Percentiles rank a stretch among this genome's conserved stretches.
phyloP scores from a whole-genome alignment of 1,140 invertebrate species.

The Zophobas atratus region DNA sequence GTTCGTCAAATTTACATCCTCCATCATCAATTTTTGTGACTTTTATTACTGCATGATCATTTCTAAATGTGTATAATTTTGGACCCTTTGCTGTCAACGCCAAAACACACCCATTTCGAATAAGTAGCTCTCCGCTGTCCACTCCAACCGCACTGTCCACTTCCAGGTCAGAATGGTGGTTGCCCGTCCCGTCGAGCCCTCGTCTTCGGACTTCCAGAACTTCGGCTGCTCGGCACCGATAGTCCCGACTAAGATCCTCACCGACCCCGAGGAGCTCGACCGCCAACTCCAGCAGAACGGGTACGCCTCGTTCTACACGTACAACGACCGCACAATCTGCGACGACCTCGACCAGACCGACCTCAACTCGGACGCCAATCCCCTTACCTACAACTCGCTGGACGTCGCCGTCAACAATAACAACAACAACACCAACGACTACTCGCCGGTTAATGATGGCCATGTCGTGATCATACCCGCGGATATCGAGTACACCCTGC shows the following conservation, averaged over 20 bases:
- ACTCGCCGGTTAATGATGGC: slow-evolving; percentile 69
- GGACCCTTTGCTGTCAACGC: too few relatives aligned
- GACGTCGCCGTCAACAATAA: slow-evolving; percentile 59
- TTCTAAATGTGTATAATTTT: too few relatives aligned
- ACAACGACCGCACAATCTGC: slow-evolving; percentile 25
- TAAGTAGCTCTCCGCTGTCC: background rate
- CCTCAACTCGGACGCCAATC: slow-evolving; percentile 28
- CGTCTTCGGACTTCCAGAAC: slow-evolving; percentile 76
- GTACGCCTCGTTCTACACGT: slow-evolving; percentile 66
- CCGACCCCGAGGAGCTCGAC: slow-evolving; percentile 87
- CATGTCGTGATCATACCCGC: slow-evolving; percentile 68
- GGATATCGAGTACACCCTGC: slow-evolving; percentile 63
- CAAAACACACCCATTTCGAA: too few relatives aligned
- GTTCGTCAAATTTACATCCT: too few relatives aligned
- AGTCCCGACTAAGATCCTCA: slow-evolving; percentile 86
- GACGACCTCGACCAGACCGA: slow-evolving; percentile 30
- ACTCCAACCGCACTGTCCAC: background rate
- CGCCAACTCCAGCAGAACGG: slow-evolving; percentile 82
- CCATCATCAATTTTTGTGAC: too few relatives aligned
- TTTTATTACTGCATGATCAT: too few relatives aligned
- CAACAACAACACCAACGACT: slow-evolving; percentile 61
- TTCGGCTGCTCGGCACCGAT: slow-evolving; percentile 78
- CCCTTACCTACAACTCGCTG: slow-evolving; percentile 7
- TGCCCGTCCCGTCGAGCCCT: slow-evolving; percentile 86
- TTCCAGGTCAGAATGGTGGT: slow-evolving; percentile 87